Base-by-base conservation (phyloP, 2,888 invertebrate genomes). In the Syritta pipiens region DNA sequence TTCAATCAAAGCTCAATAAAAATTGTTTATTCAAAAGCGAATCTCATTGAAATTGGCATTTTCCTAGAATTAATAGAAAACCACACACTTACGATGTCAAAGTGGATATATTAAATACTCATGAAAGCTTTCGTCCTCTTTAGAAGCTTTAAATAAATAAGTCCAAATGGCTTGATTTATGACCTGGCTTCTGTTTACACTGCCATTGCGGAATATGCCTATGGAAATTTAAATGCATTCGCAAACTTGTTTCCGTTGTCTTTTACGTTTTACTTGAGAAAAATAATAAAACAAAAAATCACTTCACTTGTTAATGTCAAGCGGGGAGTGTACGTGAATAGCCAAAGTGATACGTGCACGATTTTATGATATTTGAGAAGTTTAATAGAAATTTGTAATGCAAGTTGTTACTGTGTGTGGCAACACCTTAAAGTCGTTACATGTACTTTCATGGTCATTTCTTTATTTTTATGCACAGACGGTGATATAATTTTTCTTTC, bases 381-480 rank as follows among this genome's bases (percentile, higher is more conserved):
- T 22, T 63, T 26, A 32, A 35, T 40, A 30, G 20, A 32, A 10
- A 63, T 53, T 51, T 22, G 42, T 63, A 30, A 59, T 46, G 44
- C 59, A 59, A 32, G 44, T n/a, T 46, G 44, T 30, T 32, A 22
- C 32, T 59, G 44, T 12, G 12, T 59, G 44, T 44, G 32, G 44
- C 19, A 44, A 44, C 12, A 6, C 32, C 12, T 42, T 19, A 20
- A 57, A 42, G 32, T 20, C 30, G 10, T n/a, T 55, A 5, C 37
- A 37, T 22, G 9, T 6, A 37, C 7, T 26, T 55, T 24, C 53
- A 55, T n/a, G 37, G 53, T 14, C 32, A 7, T 4, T 51, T n/a
- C n/a, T n/a, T n/a, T n/a, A n/a, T 22, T 19, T 20, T 14, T 22
- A 1, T 22, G 32, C 12, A 20, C 3, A 14, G 7, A 22, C 35